phyloP scores from a whole-genome alignment of 2,797 vertebrate species.

The Aphelocoma californica region DNA sequence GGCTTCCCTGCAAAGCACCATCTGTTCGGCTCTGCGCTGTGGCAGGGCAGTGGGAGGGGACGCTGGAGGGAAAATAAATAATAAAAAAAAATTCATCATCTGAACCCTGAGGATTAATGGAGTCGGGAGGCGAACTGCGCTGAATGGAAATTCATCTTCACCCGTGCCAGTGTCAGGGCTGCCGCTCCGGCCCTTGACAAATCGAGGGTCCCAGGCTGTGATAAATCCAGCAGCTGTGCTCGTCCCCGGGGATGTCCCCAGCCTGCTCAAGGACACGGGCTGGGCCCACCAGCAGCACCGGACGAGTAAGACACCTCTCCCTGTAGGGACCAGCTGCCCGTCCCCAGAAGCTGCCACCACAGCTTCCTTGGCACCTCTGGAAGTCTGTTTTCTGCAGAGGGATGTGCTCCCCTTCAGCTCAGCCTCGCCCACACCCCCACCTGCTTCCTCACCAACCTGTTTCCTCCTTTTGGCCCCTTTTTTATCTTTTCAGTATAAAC shows the following conservation, averaged over 20 bases:
- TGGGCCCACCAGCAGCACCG: neutral
- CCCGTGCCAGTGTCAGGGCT: constrained; percentile 88
- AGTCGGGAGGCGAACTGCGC: constrained; percentile 87
- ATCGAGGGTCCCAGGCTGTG: constrained; percentile 87
- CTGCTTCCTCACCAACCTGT: neutral
- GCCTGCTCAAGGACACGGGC: constrained; percentile 7
- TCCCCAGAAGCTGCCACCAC: neutral
- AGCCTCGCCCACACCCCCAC: neutral
- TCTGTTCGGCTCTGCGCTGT: constrained; percentile 68
- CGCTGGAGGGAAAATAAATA: constrained; percentile 76
- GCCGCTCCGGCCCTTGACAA: constrained; percentile 86
- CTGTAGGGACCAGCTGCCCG: neutral
- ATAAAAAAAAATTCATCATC: constrained; percentile 87
- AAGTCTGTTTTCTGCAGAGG: neutral
- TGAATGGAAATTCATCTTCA: constrained; percentile 94
- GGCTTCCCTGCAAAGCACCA: constrained; percentile 73
- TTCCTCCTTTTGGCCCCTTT: neutral
- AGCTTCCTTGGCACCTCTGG: neutral
- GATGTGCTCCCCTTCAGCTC: neutral
- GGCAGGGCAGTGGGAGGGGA: constrained; percentile 76
- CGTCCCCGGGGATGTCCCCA: constrained; percentile 32
- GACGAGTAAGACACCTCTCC: neutral
- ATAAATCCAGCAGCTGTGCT: constrained; percentile 88
- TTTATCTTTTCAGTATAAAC: neutral
- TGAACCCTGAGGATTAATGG: constrained; percentile 92